Base-by-base conservation (phyloP, 2,797 vertebrate genomes). In the Pangasius mekongensis region DNA sequence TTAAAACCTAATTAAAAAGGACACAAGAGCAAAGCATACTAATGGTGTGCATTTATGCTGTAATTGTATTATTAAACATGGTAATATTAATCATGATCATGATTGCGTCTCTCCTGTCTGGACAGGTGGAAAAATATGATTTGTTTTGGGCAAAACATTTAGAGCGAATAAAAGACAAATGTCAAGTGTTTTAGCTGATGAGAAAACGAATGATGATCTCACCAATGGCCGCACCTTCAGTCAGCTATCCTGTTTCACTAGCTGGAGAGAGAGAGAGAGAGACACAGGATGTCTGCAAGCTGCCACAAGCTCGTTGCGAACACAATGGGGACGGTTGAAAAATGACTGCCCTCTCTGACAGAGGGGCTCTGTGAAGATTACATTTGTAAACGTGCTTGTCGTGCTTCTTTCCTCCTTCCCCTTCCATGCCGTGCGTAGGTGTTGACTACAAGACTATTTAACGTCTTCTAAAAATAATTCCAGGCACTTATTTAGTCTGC, bases 231-330 rank as follows among this genome's bases (percentile, higher is more conserved):
- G 16, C 27, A 74, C 90, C 91, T 88, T 90, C 90, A 83, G 85
- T 91, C 93, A 93, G 93, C 94, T 92, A 93, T 95, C 90, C 87
- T 88, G 91, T 93, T 94, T 87, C 93, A 87, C 20, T 84, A 43
- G 27, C 90, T 76, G 64, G 85, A 93, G 87, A 93, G 52, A 24
- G 24, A 64, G 85, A 93, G 87, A 93, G 52, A 24, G 24, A 64
- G 88, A 89, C 74, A 77, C 93, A 95, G 94, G 95, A 95, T 93
- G 93, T 95, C 90, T 92, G 91, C 94, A 83, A 92, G 95, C 92
- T 91, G 91, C 88, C 91, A 92, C 95, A 95, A 11, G 92, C 94
- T 94, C 91, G 92, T 81, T 84, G 69, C 89, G 92, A 94, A 95
- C 95, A 94, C 92, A 90, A 91, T 89, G 91, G 91, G 91, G 93